Percentiles rank a stretch among this genome's conserved stretches.
Conservation (phyloP, 2,797 vertebrate species). For the Schizopygopsis pylzovi region DNA sequence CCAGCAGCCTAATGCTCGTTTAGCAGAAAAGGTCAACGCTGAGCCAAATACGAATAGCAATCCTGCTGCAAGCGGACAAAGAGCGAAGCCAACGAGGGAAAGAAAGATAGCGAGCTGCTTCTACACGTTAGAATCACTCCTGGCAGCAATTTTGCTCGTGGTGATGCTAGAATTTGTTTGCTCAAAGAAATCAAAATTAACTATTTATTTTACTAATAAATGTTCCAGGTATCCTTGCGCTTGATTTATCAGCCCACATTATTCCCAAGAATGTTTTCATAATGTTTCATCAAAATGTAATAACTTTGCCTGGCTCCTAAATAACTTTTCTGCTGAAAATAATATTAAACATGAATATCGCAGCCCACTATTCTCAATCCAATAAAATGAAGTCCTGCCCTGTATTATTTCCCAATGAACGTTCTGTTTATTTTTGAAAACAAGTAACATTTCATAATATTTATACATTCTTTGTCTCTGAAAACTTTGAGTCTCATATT, state of each 20-base stretch:
- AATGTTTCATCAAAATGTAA: slow-evolving; percentile 16
- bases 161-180: slow-evolving; percentile 49
- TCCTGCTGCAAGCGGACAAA: slow-evolving; percentile 20
- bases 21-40: slow-evolving; percentile 54
- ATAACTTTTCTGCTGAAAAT: slow-evolving; percentile 15
- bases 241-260: neutral
- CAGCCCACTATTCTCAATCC: neutral
- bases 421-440: neutral
- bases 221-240: neutral
- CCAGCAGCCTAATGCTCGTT: slow-evolving; percentile 46
- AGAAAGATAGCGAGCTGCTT: slow-evolving; percentile 13
- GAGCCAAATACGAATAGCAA: slow-evolving; percentile 49
- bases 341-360: neutral
- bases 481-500: neutral
- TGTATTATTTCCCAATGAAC: neutral
- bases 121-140: slow-evolving; percentile 27
- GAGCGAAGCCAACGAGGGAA: neutral
- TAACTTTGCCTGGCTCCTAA: neutral
- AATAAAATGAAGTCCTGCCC: slow-evolving; percentile 10
- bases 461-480: neutral
- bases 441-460: neutral
- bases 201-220: slow-evolving; percentile 24
- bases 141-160: slow-evolving; percentile 33
- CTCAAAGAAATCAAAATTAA: slow-evolving; percentile 17
- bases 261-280: neutral